A percentile compares a stretch with the other conserved stretches of the same genome.
Conservation (phyloP, 2,888 invertebrate genomes). For the Anarsia innoxiella region DNA sequence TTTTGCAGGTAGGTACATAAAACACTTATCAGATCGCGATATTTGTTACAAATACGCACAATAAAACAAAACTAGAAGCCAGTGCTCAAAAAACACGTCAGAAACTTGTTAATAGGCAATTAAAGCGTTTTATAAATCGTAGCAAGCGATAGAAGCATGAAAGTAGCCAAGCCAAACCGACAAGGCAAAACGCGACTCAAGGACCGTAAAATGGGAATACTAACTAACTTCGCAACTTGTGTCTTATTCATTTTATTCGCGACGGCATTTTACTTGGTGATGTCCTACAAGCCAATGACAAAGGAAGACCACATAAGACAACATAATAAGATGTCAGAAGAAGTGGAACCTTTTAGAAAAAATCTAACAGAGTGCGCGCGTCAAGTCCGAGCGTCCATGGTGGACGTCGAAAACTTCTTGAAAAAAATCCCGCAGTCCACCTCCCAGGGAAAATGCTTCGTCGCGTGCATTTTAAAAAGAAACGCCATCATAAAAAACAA, state of each 20-base stretch:
- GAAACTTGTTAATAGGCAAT: conserved; percentile 39
- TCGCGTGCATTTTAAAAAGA: conserved; percentile 59
- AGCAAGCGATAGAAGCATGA: conserved; percentile 25
- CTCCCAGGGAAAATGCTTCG: conserved; percentile 59
- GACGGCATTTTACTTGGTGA: conserved; percentile 31
- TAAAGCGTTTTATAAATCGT: conserved; percentile 27
- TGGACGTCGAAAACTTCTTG: conserved; percentile 54
- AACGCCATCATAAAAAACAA: conserved; percentile 54
- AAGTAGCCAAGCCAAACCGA: conserved; percentile 26
- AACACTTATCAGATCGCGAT: too few species aligned
- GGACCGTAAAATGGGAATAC: conserved; percentile 33
- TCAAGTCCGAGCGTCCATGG: conserved; percentile 53
- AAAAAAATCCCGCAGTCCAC: conserved; percentile 54
- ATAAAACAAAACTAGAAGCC: too few species aligned
- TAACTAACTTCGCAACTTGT: conserved; percentile 12
- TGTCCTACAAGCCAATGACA: conserved; percentile 45
- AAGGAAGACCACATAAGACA: conserved; percentile 54
- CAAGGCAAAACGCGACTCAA: conserved; percentile 7
- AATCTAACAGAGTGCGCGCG: conserved; percentile 59
- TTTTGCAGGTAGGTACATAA: too few species aligned
- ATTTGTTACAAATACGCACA: too few species aligned
- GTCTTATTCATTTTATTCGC: conserved; percentile 30
- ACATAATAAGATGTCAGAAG: conserved; percentile 41
- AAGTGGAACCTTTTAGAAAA: conserved; percentile 58
- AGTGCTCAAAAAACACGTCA: conserved; percentile 20